A percentile compares a stretch with the other conserved stretches of the same genome.
These are phyloP conservation scores for Tipula lateralis DNA, from an alignment of 2,888 invertebrate genomes.

Conservation along the genomic window DNA sequence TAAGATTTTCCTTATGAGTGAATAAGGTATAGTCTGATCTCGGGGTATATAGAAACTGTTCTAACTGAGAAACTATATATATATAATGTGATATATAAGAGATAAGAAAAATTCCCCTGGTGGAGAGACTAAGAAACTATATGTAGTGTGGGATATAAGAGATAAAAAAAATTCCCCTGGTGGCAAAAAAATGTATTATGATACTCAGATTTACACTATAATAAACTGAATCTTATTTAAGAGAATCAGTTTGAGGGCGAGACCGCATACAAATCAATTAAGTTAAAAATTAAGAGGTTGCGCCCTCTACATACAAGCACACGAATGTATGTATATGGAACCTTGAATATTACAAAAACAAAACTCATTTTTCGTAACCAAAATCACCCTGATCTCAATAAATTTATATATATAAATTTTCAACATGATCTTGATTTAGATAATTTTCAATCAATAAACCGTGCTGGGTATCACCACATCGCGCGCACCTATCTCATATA, in stretches of 20 bases:
- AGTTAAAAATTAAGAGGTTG: not conserved
- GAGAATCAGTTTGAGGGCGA: not conserved
- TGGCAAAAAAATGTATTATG: too few relatives aligned
- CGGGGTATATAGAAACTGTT: too few relatives aligned
- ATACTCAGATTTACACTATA: too few relatives aligned
- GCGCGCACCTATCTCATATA: not conserved
- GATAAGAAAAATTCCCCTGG: too few relatives aligned
- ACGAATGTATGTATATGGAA: not conserved
- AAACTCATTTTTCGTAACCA: not conserved
- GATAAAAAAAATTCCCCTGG: too few relatives aligned
- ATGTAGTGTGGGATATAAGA: too few relatives aligned
- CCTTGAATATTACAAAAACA: not conserved
- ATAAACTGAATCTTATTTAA: too few relatives aligned
- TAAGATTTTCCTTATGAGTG: too few relatives aligned
- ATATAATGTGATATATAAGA: too few relatives aligned
- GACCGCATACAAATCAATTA: not conserved
- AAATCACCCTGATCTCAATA: not conserved
- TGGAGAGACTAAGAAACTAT: too few relatives aligned
- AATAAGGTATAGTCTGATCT: too few relatives aligned
- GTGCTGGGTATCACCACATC: not conserved
- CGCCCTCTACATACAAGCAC: not conserved
- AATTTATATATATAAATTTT: not conserved
- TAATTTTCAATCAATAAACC: slow-evolving; percentile 6
- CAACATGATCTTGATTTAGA: slow-evolving; percentile 6
- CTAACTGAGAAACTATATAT: too few relatives aligned